Conservation (phyloP, 2,888 invertebrate genomes). For the Petrophora chlorosata region DNA sequence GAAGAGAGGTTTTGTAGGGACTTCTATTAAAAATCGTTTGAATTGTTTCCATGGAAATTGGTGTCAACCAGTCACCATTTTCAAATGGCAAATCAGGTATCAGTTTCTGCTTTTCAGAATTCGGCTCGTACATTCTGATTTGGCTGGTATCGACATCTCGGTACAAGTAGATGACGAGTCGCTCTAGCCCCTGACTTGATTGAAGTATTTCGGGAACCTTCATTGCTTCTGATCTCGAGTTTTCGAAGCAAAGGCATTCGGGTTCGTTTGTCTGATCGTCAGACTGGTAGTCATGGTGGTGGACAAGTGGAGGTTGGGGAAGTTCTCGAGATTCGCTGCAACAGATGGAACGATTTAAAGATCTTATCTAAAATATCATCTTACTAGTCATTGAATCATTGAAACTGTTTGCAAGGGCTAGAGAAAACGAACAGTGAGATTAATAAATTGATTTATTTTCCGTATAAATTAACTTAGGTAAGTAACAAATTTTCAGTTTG, state of each 20-base stretch:
- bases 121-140: constrained; percentile 54
- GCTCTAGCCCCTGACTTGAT: constrained; percentile 35
- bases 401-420: too few species aligned
- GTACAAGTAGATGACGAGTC: constrained; percentile 61
- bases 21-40: constrained; percentile 28
- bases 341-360: too few species aligned
- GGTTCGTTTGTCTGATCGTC: not conserved
- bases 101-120: constrained; percentile 48
- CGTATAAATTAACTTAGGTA: too few species aligned
- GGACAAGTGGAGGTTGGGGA: not conserved
- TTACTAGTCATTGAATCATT: too few species aligned
- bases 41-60: constrained; percentile 30
- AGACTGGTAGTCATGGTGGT: not conserved
- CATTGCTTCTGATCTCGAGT: not conserved
- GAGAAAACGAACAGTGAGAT: too few species aligned
- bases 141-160: constrained; percentile 37
- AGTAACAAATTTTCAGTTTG: too few species aligned
- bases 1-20: constrained; percentile 2
- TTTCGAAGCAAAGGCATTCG: constrained; percentile 49
- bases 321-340: constrained; percentile 8
- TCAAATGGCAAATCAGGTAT: constrained; percentile 57
- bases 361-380: too few species aligned
- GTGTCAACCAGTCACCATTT: constrained; percentile 39
- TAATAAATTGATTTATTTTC: too few species aligned
- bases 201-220: constrained; percentile 40